phyloP scores from a whole-genome alignment of 2,888 invertebrate species.

The Meandrusa payeni region DNA sequence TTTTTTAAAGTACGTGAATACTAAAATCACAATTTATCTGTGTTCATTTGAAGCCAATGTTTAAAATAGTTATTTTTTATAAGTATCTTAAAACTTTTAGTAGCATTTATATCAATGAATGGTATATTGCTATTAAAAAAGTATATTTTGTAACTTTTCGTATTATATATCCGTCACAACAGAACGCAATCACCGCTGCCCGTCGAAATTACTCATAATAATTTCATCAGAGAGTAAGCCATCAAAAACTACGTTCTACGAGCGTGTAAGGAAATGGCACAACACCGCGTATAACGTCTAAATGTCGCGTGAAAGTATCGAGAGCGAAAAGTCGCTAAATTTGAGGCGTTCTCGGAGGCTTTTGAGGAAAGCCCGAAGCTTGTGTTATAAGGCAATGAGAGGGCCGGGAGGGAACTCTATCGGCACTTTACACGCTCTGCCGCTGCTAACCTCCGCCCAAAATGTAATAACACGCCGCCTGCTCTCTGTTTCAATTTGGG shows the following conservation, averaged over 20 bases:
- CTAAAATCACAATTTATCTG: no score
- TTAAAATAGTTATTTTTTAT: no score
- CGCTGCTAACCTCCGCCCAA: conserved; percentile 76
- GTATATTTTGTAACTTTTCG: no score
- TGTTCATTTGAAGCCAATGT: no score
- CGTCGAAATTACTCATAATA: no score
- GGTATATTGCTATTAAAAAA: no score
- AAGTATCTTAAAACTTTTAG: no score
- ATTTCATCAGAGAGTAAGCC: conserved; percentile 24
- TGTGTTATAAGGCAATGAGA: conserved; percentile 77
- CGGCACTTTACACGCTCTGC: conserved; percentile 78
- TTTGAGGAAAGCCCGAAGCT: conserved; percentile 73
- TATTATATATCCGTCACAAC: no score
- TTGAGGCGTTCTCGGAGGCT: conserved; percentile 75
- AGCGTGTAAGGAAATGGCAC: conserved; percentile 51
- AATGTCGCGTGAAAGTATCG: conserved; percentile 74
- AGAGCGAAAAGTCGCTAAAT: conserved; percentile 77
- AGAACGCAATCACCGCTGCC: no score
- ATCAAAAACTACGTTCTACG: conserved; percentile 52
- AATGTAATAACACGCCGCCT: conserved; percentile 75
- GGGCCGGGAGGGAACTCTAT: conserved; percentile 73
- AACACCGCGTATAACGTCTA: conserved; percentile 48
- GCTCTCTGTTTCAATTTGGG: conserved; percentile 80
- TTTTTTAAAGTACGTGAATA: no score
- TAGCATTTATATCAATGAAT: no score